phyloP scores from a whole-genome alignment of 2,113 vertebrate genomes.

The Isurus oxyrinchus region DNA sequence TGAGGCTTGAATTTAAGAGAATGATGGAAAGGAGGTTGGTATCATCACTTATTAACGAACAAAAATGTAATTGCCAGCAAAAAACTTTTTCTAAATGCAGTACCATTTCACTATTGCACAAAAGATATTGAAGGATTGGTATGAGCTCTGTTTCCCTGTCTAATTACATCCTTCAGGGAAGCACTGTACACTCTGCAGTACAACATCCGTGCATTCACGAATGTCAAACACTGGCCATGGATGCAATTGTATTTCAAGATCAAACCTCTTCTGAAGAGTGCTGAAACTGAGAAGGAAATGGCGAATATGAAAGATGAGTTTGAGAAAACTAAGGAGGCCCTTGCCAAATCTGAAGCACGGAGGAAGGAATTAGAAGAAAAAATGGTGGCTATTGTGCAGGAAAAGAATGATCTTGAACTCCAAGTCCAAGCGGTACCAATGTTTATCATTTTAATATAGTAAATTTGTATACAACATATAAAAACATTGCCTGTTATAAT shows the following conservation, averaged over 20 bases:
- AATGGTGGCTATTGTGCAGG: slow-evolving; percentile 65
- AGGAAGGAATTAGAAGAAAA: slow-evolving; percentile 75
- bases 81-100: neutral
- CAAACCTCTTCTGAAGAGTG: slow-evolving; percentile 69
- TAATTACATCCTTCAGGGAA: slow-evolving; percentile 53
- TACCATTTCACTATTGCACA: neutral
- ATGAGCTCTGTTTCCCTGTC: neutral
- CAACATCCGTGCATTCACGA: slow-evolving; percentile 71
- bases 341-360: slow-evolving; percentile 64
- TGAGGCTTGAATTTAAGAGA: slow-evolving; percentile 69
- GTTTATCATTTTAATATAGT: neutral
- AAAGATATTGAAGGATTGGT: neutral
- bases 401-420: slow-evolving; percentile 71
- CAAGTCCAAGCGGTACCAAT: slow-evolving; percentile 54
- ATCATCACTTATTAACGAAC: neutral
- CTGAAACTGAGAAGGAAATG: slow-evolving; percentile 75
- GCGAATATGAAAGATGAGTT: slow-evolving; percentile 71
- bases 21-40: slow-evolving; percentile 70
- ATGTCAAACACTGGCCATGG: slow-evolving; percentile 69
- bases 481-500: neutral
- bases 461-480: neutral
- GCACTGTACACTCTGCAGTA: slow-evolving; percentile 78
- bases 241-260: slow-evolving; percentile 66
- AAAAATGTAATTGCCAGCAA: neutral
- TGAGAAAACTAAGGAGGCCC: slow-evolving; percentile 64